A percentile compares a stretch with the other conserved stretches of the same genome.
Conservation (phyloP, 2,888 invertebrate species). For the Eristalis tenax region DNA sequence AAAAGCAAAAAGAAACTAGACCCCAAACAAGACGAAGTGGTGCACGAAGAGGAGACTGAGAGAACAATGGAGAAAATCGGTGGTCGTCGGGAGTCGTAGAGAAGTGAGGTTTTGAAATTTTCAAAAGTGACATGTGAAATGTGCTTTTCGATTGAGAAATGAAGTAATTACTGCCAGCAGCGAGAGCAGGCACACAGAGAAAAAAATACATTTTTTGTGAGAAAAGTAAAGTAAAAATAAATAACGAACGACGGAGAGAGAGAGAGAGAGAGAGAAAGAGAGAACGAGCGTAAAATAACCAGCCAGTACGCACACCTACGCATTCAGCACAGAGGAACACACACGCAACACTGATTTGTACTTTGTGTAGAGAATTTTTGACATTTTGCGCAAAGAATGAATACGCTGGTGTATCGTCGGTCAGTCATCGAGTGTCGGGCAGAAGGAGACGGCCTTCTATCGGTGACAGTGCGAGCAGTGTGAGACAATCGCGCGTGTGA, state of each 20-base stretch:
- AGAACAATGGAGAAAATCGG: slow-evolving; percentile 45
- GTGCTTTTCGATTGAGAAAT: slow-evolving; percentile 53
- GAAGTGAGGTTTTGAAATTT: slow-evolving; percentile 8
- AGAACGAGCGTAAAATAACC: not conserved
- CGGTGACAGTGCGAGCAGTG: slow-evolving; percentile 3
- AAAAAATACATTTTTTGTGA: slow-evolving; percentile 2
- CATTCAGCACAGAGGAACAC: slow-evolving; percentile 2
- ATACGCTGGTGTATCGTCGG: slow-evolving; percentile 14
- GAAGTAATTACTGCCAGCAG: slow-evolving; percentile 50
- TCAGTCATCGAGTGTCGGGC: slow-evolving; percentile 20
- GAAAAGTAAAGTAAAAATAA: slow-evolving; percentile 46
- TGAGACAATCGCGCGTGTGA: slow-evolving; percentile 1
- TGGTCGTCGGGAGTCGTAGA: slow-evolving; percentile 23
- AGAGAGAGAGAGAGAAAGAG: not conserved
- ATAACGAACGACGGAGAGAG: slow-evolving; percentile 31
- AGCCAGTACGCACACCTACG: slow-evolving; percentile 27
- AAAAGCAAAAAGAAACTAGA: not conserved
- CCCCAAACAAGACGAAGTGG: not conserved
- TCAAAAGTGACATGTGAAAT: slow-evolving; percentile 52
- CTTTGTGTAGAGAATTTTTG: slow-evolving; percentile 53
- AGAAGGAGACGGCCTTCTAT: slow-evolving; percentile 47
- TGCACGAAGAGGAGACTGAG: not conserved
- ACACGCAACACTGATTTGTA: slow-evolving; percentile 11
- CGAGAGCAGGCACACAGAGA: slow-evolving; percentile 10
- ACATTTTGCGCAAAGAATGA: slow-evolving; percentile 55